A percentile compares a stretch with the other conserved stretches of the same genome.
These are phyloP conservation scores for Bombyx huttoni DNA, from an alignment of 2,888 invertebrate species.

Conservation along the genomic window DNA sequence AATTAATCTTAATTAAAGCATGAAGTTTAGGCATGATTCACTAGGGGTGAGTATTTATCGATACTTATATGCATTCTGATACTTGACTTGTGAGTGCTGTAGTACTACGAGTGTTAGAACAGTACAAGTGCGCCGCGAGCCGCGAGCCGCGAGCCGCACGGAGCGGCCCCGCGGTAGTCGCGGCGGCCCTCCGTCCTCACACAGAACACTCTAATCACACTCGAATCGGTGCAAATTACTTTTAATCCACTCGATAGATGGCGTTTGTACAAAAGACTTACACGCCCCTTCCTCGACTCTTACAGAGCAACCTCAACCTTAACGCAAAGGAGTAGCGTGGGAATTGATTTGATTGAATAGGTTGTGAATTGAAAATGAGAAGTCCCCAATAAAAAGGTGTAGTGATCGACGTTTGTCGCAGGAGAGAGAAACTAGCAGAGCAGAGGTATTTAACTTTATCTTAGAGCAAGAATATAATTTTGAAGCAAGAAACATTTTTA, in stretches of 20 bases:
- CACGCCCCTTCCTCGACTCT: constrained; percentile 12
- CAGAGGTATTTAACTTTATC: background rate
- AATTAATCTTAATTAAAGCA: too few relatives aligned
- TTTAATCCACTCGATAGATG: constrained; percentile 58
- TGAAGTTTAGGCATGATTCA: too few relatives aligned
- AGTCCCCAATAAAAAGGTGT: constrained; percentile 32
- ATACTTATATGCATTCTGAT: too few relatives aligned
- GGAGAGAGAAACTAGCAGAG: background rate
- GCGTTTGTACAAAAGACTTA: constrained; percentile 37
- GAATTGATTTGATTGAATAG: constrained; percentile 5
- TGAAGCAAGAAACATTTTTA: too few relatives aligned
- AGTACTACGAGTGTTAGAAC: too few relatives aligned
- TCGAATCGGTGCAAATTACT: constrained; percentile 51
- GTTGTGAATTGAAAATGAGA: constrained; percentile 25
- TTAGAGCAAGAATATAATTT: too few relatives aligned
- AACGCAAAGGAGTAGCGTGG: constrained; percentile 7
- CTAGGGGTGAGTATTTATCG: too few relatives aligned
- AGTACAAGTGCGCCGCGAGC: constrained; percentile 11
- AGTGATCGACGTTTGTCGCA: constrained; percentile 22
- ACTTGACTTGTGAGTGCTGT: too few relatives aligned
- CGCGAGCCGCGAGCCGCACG: too few relatives aligned
- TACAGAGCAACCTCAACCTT: constrained; percentile 8
- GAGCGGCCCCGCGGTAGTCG: too few relatives aligned
- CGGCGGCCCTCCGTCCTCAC: constrained; percentile 17
- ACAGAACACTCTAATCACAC: constrained; percentile 36